These are phyloP conservation scores for Pao palembangensis DNA, from an alignment of 2,113 vertebrate genomes.

Conservation along the genomic window DNA sequence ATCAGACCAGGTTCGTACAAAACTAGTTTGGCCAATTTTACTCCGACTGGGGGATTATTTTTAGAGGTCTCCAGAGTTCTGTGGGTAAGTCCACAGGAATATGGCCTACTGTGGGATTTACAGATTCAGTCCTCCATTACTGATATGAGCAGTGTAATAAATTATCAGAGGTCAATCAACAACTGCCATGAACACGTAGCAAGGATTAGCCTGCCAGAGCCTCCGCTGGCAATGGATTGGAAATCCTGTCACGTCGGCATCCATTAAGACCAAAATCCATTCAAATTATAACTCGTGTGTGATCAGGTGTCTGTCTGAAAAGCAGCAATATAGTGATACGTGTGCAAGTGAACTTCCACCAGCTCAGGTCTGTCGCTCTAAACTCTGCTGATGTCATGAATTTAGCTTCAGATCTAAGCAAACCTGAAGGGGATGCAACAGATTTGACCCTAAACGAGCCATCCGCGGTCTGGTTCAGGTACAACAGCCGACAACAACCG, in stretches of 20 bases:
- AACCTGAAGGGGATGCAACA: too few species aligned
- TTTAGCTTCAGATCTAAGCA: too few species aligned
- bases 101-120: conserved; percentile 53
- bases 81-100: conserved; percentile 21
- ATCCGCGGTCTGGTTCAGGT: too few species aligned
- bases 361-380: too few species aligned
- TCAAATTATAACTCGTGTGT: background rate
- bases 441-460: too few species aligned
- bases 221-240: conserved; percentile 14
- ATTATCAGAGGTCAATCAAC: conserved; percentile 46
- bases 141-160: conserved; percentile 48
- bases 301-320: background rate
- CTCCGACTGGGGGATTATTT: background rate
- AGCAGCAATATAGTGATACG: background rate
- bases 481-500: too few species aligned
- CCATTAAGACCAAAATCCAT: conserved; percentile 1
- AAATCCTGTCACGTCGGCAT: background rate
- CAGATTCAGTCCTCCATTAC: conserved; percentile 24
- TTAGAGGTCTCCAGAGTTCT: conserved; percentile 19
- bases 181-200: background rate
- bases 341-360: too few species aligned
- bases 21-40: conserved; percentile 2
- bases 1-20: background rate
- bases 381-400: too few species aligned
- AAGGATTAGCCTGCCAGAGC: conserved; percentile 32